Conservation (phyloP, 1,140 invertebrate genomes). For the Arctopsyche grandis region DNA sequence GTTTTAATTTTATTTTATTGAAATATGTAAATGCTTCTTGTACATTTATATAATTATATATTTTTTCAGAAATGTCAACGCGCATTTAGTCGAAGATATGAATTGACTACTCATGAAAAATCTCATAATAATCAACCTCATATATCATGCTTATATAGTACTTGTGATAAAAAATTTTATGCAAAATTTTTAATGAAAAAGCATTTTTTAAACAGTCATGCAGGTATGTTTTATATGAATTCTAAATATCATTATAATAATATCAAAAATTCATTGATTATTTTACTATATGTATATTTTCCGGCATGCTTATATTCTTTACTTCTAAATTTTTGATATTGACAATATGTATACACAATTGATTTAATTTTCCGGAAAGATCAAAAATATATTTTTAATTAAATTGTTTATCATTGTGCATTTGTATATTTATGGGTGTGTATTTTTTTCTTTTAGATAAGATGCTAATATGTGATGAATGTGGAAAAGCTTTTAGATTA, state of each 20-base stretch:
- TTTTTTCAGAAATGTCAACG: slow-evolving; percentile 45
- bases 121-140: slow-evolving; percentile 41
- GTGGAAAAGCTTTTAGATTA: slow-evolving; percentile 46
- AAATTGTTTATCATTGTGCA: too few relatives aligned
- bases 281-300: too few relatives aligned
- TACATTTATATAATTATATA: slow-evolving; percentile 14
- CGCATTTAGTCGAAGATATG: slow-evolving; percentile 44
- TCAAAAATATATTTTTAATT: too few relatives aligned
- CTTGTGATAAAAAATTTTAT: slow-evolving; percentile 48
- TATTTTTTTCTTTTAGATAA: slow-evolving; percentile 45
- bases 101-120: slow-evolving; percentile 46
- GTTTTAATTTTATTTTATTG: too few relatives aligned
- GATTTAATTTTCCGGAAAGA: too few relatives aligned
- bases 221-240: slow-evolving; percentile 35
- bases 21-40: not conserved
- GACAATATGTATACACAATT: too few relatives aligned
- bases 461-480: slow-evolving; percentile 46
- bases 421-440: too few relatives aligned
- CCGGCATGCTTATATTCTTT: too few relatives aligned
- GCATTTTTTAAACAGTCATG: slow-evolving; percentile 43
- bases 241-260: too few relatives aligned
- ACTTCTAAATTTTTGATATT: too few relatives aligned
- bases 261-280: too few relatives aligned
- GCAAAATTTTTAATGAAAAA: slow-evolving; percentile 40
- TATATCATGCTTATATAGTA: slow-evolving; percentile 31